Evolutionary conservation across 2,888 invertebrate genomes (phyloP).

Genomic region (Crepidodera aurea): DNA sequence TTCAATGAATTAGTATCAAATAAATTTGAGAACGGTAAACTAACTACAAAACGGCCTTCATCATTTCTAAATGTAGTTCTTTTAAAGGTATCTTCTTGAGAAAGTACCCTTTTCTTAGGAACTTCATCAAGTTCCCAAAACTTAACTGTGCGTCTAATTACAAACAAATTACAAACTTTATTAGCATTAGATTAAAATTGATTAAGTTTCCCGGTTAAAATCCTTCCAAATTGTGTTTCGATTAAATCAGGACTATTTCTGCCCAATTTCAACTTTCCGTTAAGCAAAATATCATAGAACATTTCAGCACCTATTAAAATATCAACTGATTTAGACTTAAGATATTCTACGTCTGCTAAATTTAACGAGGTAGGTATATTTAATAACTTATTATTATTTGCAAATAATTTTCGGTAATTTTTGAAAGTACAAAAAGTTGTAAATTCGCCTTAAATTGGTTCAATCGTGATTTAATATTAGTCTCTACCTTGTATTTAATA

Average conservation of each 20-base stretch:
- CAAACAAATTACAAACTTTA: neutral
- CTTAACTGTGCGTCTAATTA: neutral
- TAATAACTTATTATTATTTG: too few species aligned
- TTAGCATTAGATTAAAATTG: neutral
- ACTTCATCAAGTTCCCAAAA: conserved; percentile 33
- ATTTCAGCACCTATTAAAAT: conserved; percentile 7
- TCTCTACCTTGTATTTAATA: too few species aligned
- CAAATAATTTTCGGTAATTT: too few species aligned
- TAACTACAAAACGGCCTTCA: conserved; percentile 22
- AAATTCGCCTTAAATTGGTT: too few species aligned
- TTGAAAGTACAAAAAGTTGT: too few species aligned
- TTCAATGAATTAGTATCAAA: neutral
- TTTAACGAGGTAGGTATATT: too few species aligned
- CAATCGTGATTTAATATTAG: too few species aligned
- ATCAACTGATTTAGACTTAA: too few species aligned
- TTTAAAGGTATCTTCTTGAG: conserved; percentile 12
- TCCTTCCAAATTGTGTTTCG: conserved; percentile 23
- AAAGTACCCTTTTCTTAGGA: neutral
- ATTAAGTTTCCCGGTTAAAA: conserved; percentile 5
- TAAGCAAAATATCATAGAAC: neutral
- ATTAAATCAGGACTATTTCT: neutral
- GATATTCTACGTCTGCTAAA: too few species aligned
- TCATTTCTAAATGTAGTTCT: conserved; percentile 1
- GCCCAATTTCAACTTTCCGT: neutral
- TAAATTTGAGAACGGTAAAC: conserved; percentile 23